phyloP scores from a whole-genome alignment of 2,888 invertebrate genomes.

The Metellina segmentata region DNA sequence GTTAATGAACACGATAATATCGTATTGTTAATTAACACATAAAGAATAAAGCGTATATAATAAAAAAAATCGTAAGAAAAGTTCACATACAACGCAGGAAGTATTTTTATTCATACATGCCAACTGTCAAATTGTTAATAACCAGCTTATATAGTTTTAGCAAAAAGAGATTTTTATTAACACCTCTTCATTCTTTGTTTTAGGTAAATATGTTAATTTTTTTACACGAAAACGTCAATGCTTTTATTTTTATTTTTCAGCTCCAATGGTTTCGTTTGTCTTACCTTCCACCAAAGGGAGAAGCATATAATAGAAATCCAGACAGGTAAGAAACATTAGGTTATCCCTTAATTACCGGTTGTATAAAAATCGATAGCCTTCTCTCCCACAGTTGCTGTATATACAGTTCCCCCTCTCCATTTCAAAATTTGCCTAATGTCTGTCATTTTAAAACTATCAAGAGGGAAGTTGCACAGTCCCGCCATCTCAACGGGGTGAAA shows the following conservation, averaged over 20 bases:
- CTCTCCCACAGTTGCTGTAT: conserved; percentile 16
- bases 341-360: conserved; percentile 45
- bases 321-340: conserved; percentile 72
- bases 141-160: too few species aligned
- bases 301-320: conserved; percentile 84
- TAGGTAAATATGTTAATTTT: too few species aligned
- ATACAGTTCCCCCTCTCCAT: conserved; percentile 25
- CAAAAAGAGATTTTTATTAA: too few species aligned
- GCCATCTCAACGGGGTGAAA: not conserved
- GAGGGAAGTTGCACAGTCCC: not conserved
- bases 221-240: too few species aligned
- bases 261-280: conserved; percentile 89
- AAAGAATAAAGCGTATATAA: too few species aligned
- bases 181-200: too few species aligned
- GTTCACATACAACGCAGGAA: too few species aligned
- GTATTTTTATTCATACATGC: too few species aligned
- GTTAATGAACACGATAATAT: too few species aligned
- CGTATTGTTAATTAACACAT: too few species aligned
- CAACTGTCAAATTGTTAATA: too few species aligned
- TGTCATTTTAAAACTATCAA: conserved; percentile 20
- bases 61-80: too few species aligned
- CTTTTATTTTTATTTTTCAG: conserved; percentile 83
- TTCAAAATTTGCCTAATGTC: conserved; percentile 62
- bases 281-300: conserved; percentile 87
- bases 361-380: conserved; percentile 48